Percentiles rank a stretch among this genome's conserved stretches.
Evolutionary conservation across 2,797 vertebrate species (phyloP).

Genomic region (Pachyuromys duprasi): DNA sequence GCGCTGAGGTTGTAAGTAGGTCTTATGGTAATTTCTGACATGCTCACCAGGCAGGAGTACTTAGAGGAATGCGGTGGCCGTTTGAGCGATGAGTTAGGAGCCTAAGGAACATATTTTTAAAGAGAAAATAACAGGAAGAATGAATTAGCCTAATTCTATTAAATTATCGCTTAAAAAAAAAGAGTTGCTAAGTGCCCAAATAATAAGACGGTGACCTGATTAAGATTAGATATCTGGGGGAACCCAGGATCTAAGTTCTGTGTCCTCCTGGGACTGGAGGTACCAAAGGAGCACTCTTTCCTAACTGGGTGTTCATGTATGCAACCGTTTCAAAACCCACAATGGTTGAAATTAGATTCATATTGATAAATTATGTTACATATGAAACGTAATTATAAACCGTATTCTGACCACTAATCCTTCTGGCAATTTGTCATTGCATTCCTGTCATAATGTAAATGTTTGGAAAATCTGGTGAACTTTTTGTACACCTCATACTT

Average conservation of each 20-base stretch:
- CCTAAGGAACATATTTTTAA: conserved; percentile 15
- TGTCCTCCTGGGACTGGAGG: not conserved
- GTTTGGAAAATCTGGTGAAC: not conserved
- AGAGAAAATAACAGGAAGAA: conserved; percentile 15
- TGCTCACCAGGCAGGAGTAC: not conserved
- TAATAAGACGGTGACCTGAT: not conserved
- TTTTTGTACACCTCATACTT: conserved; percentile 9
- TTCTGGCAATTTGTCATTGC: conserved; percentile 9
- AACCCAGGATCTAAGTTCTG: not conserved
- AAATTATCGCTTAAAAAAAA: not conserved
- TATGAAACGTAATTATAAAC: conserved; percentile 11
- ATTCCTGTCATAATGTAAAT: not conserved
- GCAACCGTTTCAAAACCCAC: conserved; percentile 6
- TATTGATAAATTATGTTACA: not conserved
- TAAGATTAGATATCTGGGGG: not conserved
- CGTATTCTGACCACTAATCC: not conserved
- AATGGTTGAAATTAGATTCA: conserved; percentile 23
- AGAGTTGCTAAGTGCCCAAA: not conserved
- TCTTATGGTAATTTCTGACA: not conserved
- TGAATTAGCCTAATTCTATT: not conserved
- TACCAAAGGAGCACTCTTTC: not conserved
- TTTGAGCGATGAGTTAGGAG: not conserved
- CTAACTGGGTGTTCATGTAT: not conserved
- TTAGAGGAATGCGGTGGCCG: not conserved
- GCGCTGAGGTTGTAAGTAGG: not conserved